Percentiles rank a stretch among this genome's conserved stretches.
phyloP scores from a whole-genome alignment of 2,797 vertebrate genomes.

The Selene dorsalis region DNA sequence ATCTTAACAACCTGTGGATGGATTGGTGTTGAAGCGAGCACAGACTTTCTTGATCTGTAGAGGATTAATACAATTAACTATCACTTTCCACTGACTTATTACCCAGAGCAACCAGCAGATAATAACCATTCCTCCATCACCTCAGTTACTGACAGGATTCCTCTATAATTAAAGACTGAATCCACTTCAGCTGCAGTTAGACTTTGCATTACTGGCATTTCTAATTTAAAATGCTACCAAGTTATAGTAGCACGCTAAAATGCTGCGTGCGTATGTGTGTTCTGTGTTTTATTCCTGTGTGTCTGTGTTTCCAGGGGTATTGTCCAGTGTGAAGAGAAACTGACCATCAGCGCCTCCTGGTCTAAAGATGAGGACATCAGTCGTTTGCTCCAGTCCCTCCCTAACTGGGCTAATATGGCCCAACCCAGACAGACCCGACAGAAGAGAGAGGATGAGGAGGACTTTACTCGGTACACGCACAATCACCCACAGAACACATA shows the following conservation, averaged over 20 bases:
- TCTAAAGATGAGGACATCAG: constrained; percentile 99
- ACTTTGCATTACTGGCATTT: neutral
- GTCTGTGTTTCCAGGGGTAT: constrained; percentile 83
- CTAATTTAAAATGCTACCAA: neutral
- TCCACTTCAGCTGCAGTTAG: neutral
- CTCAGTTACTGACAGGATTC: neutral
- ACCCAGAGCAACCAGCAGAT: neutral
- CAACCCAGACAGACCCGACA: constrained; percentile 94
- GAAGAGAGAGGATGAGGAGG: constrained; percentile 97
- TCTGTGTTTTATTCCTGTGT: neutral
- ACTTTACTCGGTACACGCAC: constrained; percentile 90
- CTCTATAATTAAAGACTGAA: neutral
- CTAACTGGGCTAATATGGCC: constrained; percentile 96
- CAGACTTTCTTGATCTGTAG: neutral
- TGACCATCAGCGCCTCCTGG: constrained; percentile 98
- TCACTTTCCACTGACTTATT: neutral
- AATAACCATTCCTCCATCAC: neutral
- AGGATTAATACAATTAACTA: neutral
- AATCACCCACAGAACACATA: neutral
- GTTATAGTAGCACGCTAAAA: neutral
- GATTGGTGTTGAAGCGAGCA: neutral
- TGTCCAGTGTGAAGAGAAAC: constrained; percentile 94
- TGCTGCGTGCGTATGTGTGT: too few relatives aligned
- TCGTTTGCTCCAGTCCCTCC: constrained; percentile 94
- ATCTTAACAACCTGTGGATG: neutral